Base-by-base conservation (phyloP, 2,797 vertebrate genomes). In the Eulemur coronatus region DNA sequence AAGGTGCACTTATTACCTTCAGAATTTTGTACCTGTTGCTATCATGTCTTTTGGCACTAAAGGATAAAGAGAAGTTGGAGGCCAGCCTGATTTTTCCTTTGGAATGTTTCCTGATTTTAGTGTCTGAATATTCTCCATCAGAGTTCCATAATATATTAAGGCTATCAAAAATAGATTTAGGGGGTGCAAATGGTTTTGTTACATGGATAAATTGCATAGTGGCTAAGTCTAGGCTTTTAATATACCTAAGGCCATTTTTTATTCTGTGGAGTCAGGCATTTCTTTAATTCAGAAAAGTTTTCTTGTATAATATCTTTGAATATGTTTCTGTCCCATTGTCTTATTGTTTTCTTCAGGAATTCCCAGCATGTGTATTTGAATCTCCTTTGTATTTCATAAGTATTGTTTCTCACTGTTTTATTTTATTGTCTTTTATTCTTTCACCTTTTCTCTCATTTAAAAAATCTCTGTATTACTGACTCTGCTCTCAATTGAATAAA, bases 281-380 rank as follows among this genome's bases (percentile, higher is more conserved):
- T 92, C n/a, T 85, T 89, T 20, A 89, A 33, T 84, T 85, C 61
- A 84, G 75, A 86, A 67, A 84, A 84, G 46, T 94, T 96, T 96
- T 95, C 89, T 97, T 96, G 59, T 91, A 20, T 48, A 87, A 46
- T 94, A 72, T 89, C 91, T 78, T 88, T 69, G 12, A 65, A 43
- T 85, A 43, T 18, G 30, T 86, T 93, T 86, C 35, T 55, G 5
- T 65, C 17, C 24, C 4, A 8, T 8, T 91, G 26, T 61, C 84
- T 26, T 69, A 0, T 80, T 52, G 13, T 94, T 78, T 96, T 84
- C 48, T 86, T 89, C 26, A 91, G 78, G 70, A 78, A 75, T 70
- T 9, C 24, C 59, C 7, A 33, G 28, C 48, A 41, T 50, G 75
- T 2, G 20, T 59, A 59, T 52, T 48, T 91, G 22, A 82, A 85